Conservation (phyloP, 2,113 vertebrate genomes). For the Gnathonemus longibarbis region DNA sequence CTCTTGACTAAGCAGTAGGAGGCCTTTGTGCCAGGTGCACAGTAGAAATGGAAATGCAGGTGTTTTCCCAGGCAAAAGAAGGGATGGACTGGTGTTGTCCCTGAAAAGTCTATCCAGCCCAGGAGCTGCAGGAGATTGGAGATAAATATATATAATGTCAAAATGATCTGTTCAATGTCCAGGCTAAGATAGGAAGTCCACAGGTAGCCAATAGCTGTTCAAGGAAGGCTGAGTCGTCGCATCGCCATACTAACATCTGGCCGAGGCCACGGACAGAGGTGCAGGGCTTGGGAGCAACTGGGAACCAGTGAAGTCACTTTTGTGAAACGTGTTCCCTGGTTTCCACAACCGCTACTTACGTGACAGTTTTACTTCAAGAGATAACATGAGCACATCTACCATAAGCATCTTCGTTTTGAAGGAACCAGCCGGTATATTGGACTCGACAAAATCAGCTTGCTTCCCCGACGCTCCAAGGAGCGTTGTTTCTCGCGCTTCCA, state of each 20-base stretch:
- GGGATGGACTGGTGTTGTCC: background rate
- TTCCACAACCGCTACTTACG: background rate
- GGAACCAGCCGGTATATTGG: background rate
- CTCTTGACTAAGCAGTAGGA: no score
- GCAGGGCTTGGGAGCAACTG: background rate
- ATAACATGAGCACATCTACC: background rate
- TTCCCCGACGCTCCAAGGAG: conserved; percentile 1
- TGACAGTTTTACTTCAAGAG: background rate
- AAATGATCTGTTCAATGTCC: background rate
- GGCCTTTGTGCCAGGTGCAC: background rate
- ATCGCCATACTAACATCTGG: background rate
- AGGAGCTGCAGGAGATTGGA: background rate
- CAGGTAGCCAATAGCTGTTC: background rate
- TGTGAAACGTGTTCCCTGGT: background rate
- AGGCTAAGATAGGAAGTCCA: background rate
- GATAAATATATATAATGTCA: background rate
- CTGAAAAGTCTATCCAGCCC: background rate
- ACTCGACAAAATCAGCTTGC: background rate
- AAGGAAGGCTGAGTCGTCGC: background rate
- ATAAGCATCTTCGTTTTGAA: background rate
- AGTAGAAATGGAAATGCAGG: background rate
- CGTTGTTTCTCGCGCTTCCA: background rate
- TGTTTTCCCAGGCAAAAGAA: background rate
- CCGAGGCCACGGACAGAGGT: background rate
- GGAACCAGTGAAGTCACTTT: background rate